Conservation (phyloP, 92 coral and sea anemone species). For the Porites lobata region DNA sequence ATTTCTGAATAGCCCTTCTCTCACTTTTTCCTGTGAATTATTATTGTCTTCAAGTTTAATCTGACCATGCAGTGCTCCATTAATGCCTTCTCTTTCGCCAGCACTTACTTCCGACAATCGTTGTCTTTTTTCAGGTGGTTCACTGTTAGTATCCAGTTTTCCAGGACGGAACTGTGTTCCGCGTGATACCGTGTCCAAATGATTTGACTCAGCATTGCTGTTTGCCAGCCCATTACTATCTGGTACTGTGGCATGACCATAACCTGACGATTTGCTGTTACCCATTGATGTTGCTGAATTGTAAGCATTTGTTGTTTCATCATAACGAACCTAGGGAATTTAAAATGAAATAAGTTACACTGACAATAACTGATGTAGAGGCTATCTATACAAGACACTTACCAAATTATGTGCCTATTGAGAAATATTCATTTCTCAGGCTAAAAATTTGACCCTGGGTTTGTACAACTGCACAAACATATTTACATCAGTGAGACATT, state of each 20-base stretch:
- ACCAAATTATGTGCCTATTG: too few relatives aligned
- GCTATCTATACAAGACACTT: too few relatives aligned
- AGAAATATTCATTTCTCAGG: too few relatives aligned
- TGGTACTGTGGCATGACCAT: slow-evolving; percentile 40
- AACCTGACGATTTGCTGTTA: slow-evolving; percentile 73
- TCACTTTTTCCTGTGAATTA: slow-evolving; percentile 55
- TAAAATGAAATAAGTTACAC: neutral
- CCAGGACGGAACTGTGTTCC: slow-evolving; percentile 65
- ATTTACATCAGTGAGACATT: neutral
- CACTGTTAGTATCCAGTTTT: slow-evolving; percentile 21
- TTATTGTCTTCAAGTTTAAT: slow-evolving; percentile 40
- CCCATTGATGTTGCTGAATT: slow-evolving; percentile 75
- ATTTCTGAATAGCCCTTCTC: slow-evolving; percentile 84
- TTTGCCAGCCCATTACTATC: slow-evolving; percentile 58
- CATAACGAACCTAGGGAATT: slow-evolving; percentile 80
- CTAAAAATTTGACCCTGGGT: too few relatives aligned
- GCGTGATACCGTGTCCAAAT: slow-evolving; percentile 49
- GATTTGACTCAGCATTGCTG: slow-evolving; percentile 61
- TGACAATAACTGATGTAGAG: too few relatives aligned
- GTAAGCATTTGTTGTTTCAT: slow-evolving; percentile 61
- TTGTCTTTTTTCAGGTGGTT: slow-evolving; percentile 52
- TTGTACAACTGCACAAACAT: neutral
- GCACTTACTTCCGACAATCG: slow-evolving; percentile 36
- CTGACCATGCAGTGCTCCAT: slow-evolving; percentile 24
- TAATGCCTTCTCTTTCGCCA: slow-evolving; percentile 24